Percentiles rank a stretch among this genome's conserved stretches.
These are phyloP conservation scores for Streptopelia turtur DNA, from an alignment of 2,797 vertebrate genomes.

Conservation along the genomic window DNA sequence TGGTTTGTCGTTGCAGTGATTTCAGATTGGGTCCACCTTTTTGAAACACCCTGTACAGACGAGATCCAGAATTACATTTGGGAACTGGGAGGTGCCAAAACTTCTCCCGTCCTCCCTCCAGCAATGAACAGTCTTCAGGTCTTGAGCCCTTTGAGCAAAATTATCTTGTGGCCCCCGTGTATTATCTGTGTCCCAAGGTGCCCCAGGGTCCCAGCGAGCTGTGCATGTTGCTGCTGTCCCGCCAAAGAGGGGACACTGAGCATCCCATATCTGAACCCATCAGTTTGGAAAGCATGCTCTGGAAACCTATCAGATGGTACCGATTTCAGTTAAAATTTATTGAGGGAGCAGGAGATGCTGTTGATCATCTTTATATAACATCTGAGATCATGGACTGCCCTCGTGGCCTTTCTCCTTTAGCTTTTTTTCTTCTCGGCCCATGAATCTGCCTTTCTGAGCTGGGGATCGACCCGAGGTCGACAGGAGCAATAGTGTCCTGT, in stretches of 20 bases:
- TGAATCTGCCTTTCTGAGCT: background rate
- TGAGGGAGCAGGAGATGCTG: background rate
- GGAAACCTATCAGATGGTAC: background rate
- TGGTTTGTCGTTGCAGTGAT: too few relatives aligned
- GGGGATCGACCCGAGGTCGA: accelerated
- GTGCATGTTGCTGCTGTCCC: background rate
- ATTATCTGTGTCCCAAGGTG: background rate
- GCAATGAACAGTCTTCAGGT: background rate
- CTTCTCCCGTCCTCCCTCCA: background rate
- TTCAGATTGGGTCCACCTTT: too few relatives aligned
- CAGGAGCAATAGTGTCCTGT: background rate
- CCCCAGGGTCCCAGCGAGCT: background rate
- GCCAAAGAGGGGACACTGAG: background rate
- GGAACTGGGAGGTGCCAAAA: background rate
- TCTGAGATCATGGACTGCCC: background rate
- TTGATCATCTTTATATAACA: background rate
- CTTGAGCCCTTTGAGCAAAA: background rate
- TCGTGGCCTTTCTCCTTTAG: background rate
- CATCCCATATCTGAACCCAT: background rate
- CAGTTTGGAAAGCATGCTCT: background rate
- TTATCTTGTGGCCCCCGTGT: background rate
- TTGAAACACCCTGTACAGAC: background rate
- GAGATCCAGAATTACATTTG: background rate
- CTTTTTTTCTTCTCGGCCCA: background rate
- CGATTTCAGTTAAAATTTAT: background rate